Evolutionary conservation across 2,113 vertebrate genomes (phyloP).

Genomic region (Etheostoma spectabile): DNA sequence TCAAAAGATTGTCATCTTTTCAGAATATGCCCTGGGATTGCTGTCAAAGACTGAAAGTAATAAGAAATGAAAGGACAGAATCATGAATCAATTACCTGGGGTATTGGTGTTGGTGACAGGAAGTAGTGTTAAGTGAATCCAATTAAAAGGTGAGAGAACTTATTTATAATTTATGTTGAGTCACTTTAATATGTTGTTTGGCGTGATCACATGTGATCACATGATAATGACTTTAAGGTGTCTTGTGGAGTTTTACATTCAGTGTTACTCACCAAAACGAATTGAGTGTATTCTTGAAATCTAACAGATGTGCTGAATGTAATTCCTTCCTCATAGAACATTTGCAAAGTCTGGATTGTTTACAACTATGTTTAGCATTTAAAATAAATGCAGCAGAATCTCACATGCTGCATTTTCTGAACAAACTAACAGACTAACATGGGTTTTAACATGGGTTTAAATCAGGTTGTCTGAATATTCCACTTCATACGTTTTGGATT

Average conservation of each 20-base stretch:
- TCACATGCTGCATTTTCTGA: no score
- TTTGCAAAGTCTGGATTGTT: no score
- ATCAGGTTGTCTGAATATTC: neutral
- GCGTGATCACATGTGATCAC: neutral
- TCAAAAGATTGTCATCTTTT: conserved; percentile 14
- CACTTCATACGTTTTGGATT: neutral
- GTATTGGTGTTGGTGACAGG: neutral
- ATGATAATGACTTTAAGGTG: neutral
- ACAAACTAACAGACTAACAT: neutral
- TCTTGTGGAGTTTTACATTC: neutral
- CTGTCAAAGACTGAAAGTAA: conserved; percentile 13
- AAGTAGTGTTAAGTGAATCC: neutral
- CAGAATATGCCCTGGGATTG: neutral
- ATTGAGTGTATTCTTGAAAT: neutral
- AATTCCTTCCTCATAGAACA: no score
- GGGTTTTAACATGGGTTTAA: neutral
- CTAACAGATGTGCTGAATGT: neutral
- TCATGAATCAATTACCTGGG: conserved; percentile 8
- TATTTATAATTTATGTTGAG: neutral
- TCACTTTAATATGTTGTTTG: neutral
- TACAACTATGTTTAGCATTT: no score
- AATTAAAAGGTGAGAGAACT: neutral
- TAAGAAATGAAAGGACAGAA: conserved; percentile 19
- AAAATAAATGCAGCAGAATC: neutral
- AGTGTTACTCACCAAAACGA: neutral